Base-by-base conservation (phyloP, 2,888 invertebrate genomes). In the Tupiocoris notatus region DNA sequence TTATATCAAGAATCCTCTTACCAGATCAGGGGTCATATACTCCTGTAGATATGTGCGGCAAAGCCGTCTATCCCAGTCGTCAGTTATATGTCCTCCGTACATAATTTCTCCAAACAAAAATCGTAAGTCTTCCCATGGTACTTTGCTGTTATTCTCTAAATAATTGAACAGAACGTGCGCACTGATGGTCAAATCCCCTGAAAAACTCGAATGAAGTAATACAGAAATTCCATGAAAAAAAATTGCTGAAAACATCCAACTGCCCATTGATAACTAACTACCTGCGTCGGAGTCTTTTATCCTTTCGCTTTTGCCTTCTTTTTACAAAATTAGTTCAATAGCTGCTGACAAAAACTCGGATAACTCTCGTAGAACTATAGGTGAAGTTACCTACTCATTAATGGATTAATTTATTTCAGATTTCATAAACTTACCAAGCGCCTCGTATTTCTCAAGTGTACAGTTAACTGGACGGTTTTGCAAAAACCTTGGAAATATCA, bases 21-120 rank as follows among this genome's bases (percentile, higher is more conserved):
- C 81, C 77, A 96, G 86, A 82, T 95, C 94, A 0, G 93, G 88
- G 82, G 92, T 91, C 89, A 97, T 91, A 83, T 92, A 96, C 82
- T 94, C 95, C 80, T 92, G 88, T 63, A 97, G 86, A 84, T 93
- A 95, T 0, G 92, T 93, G 70, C 91, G 88, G 82, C 96, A 97
- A 1, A 97, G 87, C 57, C 93, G 86, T 64, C 96, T 86, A 84
- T 97, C 96, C 95, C 96, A 96, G 84, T 97, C 96, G 82, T 97
- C 96, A 0, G 96, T 96, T 81, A 97, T 96, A 83, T 97, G 97
- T 0, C 97, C 97, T 0, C 96, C 96, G 82, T 97, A 97, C 96
- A 97, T 96, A 81, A 97, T 97, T 86, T 97, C 96, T 0, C 96
- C 97, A 83, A 97, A 96, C 20, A 97, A 86, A 84, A 96, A 97